Conservation (phyloP, 1,140 invertebrate genomes). For the Ericerus pela region DNA sequence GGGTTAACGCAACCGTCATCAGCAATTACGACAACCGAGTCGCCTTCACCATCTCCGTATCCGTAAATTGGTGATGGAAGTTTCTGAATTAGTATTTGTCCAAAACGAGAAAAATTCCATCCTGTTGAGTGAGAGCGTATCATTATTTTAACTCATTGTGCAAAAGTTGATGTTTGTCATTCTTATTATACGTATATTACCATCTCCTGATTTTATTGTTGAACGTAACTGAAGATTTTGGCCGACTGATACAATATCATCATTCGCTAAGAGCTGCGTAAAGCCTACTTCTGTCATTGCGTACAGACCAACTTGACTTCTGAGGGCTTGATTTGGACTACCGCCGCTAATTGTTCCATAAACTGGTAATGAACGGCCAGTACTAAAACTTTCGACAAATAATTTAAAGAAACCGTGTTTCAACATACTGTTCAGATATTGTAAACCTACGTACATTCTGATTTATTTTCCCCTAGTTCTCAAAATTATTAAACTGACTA, state of each 20-base stretch:
- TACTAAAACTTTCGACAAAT: background rate
- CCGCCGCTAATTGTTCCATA: background rate
- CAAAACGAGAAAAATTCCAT: background rate
- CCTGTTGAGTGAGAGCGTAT: background rate
- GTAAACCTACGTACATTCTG: too few relatives aligned
- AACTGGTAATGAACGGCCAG: background rate
- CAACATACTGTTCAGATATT: too few relatives aligned
- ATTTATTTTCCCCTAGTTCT: too few relatives aligned
- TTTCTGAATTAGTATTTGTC: background rate
- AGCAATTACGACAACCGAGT: background rate
- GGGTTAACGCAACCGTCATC: slow-evolving; percentile 1
- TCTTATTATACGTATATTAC: background rate
- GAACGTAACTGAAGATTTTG: background rate
- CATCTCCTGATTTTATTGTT: background rate
- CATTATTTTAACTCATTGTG: too few relatives aligned
- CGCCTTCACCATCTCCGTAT: background rate
- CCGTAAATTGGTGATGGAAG: background rate
- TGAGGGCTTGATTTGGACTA: background rate
- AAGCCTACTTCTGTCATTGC: background rate
- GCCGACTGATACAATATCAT: background rate
- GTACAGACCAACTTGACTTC: background rate
- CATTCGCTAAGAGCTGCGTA: background rate
- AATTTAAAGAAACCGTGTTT: too few relatives aligned
- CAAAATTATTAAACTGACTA: too few relatives aligned
- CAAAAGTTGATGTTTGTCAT: too few relatives aligned